Conservation (phyloP, 2,113 vertebrate genomes). For the Deroptyus accipitrinus region DNA sequence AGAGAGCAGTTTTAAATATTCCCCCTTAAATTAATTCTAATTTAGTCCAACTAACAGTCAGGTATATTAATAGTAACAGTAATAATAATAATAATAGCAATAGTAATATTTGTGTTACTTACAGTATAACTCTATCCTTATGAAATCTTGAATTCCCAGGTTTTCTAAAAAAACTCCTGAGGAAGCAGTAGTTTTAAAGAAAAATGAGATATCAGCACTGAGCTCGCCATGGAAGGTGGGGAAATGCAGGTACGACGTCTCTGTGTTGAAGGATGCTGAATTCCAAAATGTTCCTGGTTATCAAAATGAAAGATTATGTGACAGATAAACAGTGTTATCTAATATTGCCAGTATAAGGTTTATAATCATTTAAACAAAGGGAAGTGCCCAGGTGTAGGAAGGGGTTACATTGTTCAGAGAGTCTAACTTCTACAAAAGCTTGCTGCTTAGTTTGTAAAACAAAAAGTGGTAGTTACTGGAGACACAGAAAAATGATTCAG, state of each 20-base stretch:
- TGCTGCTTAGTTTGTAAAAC: background rate
- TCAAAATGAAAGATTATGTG: background rate
- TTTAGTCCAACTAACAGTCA: background rate
- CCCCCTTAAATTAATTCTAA: background rate
- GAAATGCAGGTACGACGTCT: slow-evolving; percentile 94
- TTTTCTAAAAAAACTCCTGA: slow-evolving; percentile 96
- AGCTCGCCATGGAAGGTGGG: slow-evolving; percentile 95
- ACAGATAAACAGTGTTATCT: background rate
- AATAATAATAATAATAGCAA: background rate
- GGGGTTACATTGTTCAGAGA: background rate
- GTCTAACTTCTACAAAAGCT: background rate
- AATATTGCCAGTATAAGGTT: background rate
- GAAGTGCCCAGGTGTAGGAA: background rate
- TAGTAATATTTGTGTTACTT: slow-evolving; percentile 67
- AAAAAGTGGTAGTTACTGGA: background rate
- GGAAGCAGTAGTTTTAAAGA: slow-evolving; percentile 92
- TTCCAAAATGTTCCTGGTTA: slow-evolving; percentile 92
- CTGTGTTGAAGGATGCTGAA: slow-evolving; percentile 91
- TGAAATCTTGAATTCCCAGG: slow-evolving; percentile 95
- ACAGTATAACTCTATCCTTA: slow-evolving; percentile 92
- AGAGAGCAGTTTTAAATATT: background rate
- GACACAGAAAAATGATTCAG: background rate
- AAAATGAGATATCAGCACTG: slow-evolving; percentile 93
- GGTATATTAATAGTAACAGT: background rate
- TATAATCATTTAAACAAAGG: fast-evolving